These are phyloP conservation scores for Toxotes jaculatrix DNA, from an alignment of 2,113 vertebrate genomes.

Conservation along the genomic window DNA sequence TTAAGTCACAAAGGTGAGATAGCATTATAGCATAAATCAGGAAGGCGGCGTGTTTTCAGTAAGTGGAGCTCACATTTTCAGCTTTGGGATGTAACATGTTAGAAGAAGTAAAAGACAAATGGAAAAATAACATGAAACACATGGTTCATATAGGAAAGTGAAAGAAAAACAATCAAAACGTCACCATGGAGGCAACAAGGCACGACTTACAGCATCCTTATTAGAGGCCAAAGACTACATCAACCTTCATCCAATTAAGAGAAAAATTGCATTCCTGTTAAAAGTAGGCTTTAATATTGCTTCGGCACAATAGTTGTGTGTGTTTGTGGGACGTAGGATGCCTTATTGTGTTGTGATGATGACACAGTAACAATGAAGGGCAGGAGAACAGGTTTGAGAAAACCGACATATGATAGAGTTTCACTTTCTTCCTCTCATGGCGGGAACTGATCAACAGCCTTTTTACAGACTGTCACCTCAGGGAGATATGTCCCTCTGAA, in stretches of 20 bases:
- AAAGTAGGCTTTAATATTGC: not conserved
- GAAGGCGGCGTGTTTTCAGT: not conserved
- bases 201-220: not conserved
- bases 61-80: not conserved
- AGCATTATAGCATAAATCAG: not conserved
- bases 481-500: not conserved
- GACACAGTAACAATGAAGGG: slow-evolving; percentile 30
- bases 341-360: slow-evolving; percentile 30
- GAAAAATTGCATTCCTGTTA: not conserved
- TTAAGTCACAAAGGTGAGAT: not conserved
- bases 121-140: slow-evolving; percentile 13
- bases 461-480: not conserved
- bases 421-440: slow-evolving; percentile 39
- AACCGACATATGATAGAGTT: slow-evolving; percentile 30
- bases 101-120: not conserved
- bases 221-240: not conserved
- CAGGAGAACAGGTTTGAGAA: slow-evolving; percentile 69
- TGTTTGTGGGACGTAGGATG: slow-evolving; percentile 1
- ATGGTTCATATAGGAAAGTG: slow-evolving; percentile 9
- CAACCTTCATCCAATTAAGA: not conserved
- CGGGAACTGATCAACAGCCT: slow-evolving; percentile 28
- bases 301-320: not conserved
- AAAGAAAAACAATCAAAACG: slow-evolving; percentile 6
- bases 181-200: not conserved
- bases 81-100: not conserved